Percentiles rank a stretch among this genome's conserved stretches.
Conservation (phyloP, 2,888 invertebrate species). For the Isotomurus palustris region DNA sequence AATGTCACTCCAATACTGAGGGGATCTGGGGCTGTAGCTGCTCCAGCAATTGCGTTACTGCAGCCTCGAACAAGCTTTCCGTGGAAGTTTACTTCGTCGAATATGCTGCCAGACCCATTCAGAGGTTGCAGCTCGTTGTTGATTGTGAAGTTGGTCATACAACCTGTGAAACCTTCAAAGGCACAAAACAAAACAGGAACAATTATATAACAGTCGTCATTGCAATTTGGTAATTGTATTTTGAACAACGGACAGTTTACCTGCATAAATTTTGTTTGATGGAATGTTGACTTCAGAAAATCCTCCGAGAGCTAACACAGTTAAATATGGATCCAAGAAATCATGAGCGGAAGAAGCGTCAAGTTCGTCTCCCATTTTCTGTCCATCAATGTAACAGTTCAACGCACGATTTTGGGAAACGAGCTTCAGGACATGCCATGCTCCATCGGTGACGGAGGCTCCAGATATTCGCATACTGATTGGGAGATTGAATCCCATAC, state of each 20-base stretch:
- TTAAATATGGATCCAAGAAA: constrained; percentile 84
- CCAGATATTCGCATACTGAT: constrained; percentile 72
- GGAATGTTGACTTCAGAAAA: constrained; percentile 52
- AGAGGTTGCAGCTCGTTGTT: constrained; percentile 87
- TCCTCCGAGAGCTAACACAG: constrained; percentile 74
- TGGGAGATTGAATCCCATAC: constrained; percentile 61
- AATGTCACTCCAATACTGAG: constrained; percentile 87
- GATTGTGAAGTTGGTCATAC: constrained; percentile 80
- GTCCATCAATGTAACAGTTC: constrained; percentile 65
- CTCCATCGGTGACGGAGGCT: constrained; percentile 66
- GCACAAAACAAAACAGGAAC: not conserved
- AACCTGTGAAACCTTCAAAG: constrained; percentile 71
- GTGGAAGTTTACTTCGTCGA: constrained; percentile 63
- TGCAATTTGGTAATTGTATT: not conserved
- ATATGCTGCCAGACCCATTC: constrained; percentile 78
- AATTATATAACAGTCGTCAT: not conserved
- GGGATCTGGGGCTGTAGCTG: constrained; percentile 75
- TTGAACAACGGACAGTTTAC: constrained; percentile 26
- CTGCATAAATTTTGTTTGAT: constrained; percentile 38
- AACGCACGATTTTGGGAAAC: constrained; percentile 59
- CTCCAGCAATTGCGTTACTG: constrained; percentile 64
- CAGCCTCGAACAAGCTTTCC: constrained; percentile 74
- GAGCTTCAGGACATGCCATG: constrained; percentile 83
- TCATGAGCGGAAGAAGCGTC: constrained; percentile 83
- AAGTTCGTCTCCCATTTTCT: constrained; percentile 73